These are phyloP conservation scores for Hermaeophaga mercurialis DNA, from an alignment of 2,888 invertebrate species.

Conservation along the genomic window DNA sequence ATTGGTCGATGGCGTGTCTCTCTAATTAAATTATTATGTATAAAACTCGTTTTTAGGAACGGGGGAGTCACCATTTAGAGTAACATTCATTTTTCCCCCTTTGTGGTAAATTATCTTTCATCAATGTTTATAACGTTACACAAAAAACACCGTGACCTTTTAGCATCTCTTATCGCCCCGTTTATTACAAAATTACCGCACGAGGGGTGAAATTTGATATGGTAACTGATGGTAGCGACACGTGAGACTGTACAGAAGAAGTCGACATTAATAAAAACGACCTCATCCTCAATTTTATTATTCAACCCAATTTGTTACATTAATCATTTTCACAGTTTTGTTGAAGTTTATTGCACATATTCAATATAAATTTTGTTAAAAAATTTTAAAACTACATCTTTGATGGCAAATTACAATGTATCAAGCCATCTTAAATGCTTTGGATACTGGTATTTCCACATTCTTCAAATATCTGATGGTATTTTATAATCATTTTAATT, in stretches of 20 bases:
- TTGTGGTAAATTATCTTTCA: slow-evolving; percentile 38
- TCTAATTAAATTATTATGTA: slow-evolving; percentile 35
- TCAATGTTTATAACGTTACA: slow-evolving; percentile 41
- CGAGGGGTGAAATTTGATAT: slow-evolving; percentile 27
- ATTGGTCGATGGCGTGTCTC: slow-evolving; percentile 28
- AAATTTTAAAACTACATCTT: too few relatives aligned
- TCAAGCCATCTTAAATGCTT: not conserved
- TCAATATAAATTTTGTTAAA: too few relatives aligned
- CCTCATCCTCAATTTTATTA: too few relatives aligned
- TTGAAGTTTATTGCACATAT: too few relatives aligned
- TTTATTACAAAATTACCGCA: slow-evolving; percentile 40
- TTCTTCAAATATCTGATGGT: slow-evolving; percentile 10
- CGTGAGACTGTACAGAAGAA: too few relatives aligned
- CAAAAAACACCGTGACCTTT: slow-evolving; percentile 43
- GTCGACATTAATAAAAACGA: too few relatives aligned
- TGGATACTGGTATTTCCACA: slow-evolving; percentile 4
- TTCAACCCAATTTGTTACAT: too few relatives aligned
- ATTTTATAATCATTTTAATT: slow-evolving; percentile 4
- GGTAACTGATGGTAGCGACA: slow-evolving; percentile 17
- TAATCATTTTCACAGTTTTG: too few relatives aligned
- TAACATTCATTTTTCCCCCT: slow-evolving; percentile 31
- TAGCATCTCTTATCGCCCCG: slow-evolving; percentile 41
- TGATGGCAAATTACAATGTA: slow-evolving; percentile 4
- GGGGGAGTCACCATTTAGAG: slow-evolving; percentile 33
- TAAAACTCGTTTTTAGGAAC: slow-evolving; percentile 25